phyloP scores from a whole-genome alignment of 2,113 vertebrate genomes.

The Hippocampus zosterae region DNA sequence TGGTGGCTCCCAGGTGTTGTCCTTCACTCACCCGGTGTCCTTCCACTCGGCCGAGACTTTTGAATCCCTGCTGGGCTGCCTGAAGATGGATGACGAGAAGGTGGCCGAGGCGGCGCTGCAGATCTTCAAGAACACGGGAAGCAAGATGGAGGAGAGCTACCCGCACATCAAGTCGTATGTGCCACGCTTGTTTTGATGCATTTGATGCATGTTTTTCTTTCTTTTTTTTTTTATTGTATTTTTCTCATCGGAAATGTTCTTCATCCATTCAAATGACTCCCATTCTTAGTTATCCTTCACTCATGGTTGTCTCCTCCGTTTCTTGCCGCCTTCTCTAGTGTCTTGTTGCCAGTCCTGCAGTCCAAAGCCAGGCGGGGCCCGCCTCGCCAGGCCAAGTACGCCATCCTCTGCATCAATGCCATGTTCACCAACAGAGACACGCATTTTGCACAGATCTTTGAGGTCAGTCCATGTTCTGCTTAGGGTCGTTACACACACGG shows the following conservation, averaged over 20 bases:
- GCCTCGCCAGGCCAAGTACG: slow-evolving; percentile 93
- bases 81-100: slow-evolving; percentile 99
- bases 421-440: slow-evolving; percentile 98
- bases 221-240: neutral
- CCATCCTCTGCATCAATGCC: slow-evolving; percentile 95
- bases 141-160: slow-evolving; percentile 95
- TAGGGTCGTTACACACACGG: neutral
- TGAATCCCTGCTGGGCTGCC: slow-evolving; percentile 90
- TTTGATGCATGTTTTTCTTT: neutral
- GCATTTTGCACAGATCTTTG: slow-evolving; percentile 98
- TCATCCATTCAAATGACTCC: too few species aligned
- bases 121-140: slow-evolving; percentile 96
- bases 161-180: slow-evolving; percentile 96
- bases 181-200: neutral
- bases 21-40: slow-evolving; percentile 95
- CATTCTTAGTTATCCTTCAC: neutral
- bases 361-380: slow-evolving; percentile 96
- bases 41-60: slow-evolving; percentile 99
- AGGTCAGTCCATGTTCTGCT: slow-evolving; percentile 72
- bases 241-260: too few species aligned
- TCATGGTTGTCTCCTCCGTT: neutral
- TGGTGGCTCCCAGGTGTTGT: slow-evolving; percentile 80
- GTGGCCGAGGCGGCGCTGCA: slow-evolving; percentile 95
- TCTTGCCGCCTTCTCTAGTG: slow-evolving; percentile 69
- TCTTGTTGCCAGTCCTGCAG: slow-evolving; percentile 92